Base-by-base conservation (phyloP, 2,113 vertebrate species). In the Lophius piscatorius region DNA sequence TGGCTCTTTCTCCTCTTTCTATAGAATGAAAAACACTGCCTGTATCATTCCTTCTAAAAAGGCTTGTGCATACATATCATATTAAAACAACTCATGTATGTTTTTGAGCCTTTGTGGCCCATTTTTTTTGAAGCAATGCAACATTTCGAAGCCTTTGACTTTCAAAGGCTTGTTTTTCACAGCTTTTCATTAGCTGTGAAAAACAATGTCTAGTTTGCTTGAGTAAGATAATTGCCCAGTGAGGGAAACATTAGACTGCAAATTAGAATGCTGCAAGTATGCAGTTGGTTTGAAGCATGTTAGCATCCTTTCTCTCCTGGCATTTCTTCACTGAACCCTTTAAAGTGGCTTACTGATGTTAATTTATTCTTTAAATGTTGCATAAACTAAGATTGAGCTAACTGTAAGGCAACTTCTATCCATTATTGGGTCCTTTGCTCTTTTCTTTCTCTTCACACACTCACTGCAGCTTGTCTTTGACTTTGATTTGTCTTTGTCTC, bases 281-380 rank as follows among this genome's bases (percentile, higher is more conserved):
- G 24, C 42, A 63, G 68, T 62, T 47, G 24, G 29, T 73, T 67
- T 46, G 60, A 76, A 74, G 59, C 61, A 55, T 78, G 36, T 70
- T 52, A 68, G 31, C 33, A 26, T 17, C 42, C 42, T 51, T 34
- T 41, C 21, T 33, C 13, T 62, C 12, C 34, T n/a, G 57, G 38
- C 63, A 49, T 58, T 60, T 47, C 50, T 31, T 56, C 41, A 31
- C 38, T 16, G 20, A 71, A 31, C 12, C 23, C 12, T 9, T 61
- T 49, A 39, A 11, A 14, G 18, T 52, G 17, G 31, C 14, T 49
- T 23, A 49, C 58, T 26, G 38, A 9, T n/a, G 13, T 18, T 44
- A 2, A 24, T 52, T 26, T 50, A 12, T 23, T 56, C 9, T 41
- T 36, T 31, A 62, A 59, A n/a, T 51, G 41, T 31, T 35, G 22